phyloP scores from a whole-genome alignment of 92 coral and sea anemone genomes.

The Epizoanthus scotinus region DNA sequence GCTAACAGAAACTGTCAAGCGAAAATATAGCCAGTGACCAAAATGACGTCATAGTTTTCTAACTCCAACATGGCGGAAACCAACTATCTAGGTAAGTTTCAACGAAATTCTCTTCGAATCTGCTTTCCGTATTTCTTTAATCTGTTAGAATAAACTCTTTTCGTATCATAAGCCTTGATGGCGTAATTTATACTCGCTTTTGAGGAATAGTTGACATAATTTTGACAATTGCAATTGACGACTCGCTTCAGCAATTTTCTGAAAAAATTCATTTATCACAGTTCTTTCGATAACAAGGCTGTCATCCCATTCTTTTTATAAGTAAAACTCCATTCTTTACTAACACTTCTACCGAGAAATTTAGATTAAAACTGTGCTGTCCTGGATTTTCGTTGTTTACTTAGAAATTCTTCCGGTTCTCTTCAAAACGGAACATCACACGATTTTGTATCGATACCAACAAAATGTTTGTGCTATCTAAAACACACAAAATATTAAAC shows the following conservation, averaged over 20 bases:
- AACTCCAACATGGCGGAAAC: constrained; percentile 38
- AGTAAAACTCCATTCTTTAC: too few relatives aligned
- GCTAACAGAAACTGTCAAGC: constrained; percentile 19
- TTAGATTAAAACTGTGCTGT: too few relatives aligned
- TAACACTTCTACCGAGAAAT: too few relatives aligned
- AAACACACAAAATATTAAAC: too few relatives aligned
- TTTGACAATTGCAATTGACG: neutral
- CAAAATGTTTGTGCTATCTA: too few relatives aligned
- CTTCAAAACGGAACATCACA: too few relatives aligned
- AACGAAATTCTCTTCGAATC: neutral
- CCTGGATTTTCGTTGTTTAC: too few relatives aligned
- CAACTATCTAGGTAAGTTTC: constrained; percentile 26
- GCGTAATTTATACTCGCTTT: neutral
- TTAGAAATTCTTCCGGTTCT: too few relatives aligned
- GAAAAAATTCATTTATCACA: neutral
- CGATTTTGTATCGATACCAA: too few relatives aligned
- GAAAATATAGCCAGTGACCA: neutral
- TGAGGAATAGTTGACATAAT: neutral
- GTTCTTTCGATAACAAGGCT: too few relatives aligned
- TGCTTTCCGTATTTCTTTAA: neutral
- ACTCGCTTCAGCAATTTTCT: constrained; percentile 41
- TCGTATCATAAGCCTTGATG: neutral
- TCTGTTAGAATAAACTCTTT: neutral
- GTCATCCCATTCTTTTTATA: too few relatives aligned
- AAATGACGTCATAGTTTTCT: constrained; percentile 41